phyloP scores from a whole-genome alignment of 2,797 vertebrate genomes.

The Intellagama lesueurii region DNA sequence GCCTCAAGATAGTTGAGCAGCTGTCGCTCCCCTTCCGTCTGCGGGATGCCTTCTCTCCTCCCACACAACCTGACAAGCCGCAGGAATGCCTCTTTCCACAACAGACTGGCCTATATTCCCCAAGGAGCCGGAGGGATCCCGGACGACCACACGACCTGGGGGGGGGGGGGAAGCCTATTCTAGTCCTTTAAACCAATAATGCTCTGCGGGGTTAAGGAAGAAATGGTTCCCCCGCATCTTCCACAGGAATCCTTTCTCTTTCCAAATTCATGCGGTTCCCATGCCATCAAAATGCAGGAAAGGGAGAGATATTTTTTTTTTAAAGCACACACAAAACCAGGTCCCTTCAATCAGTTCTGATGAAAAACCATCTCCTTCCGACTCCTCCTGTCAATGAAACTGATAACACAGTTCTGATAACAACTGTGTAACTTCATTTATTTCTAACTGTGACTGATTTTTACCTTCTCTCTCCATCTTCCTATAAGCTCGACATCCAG shows the following conservation, averaged over 20 bases:
- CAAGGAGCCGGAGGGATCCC: background rate
- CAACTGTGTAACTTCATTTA: too few species aligned
- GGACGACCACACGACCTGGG: background rate
- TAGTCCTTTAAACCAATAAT: background rate
- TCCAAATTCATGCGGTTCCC: background rate
- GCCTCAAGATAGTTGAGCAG: conserved; percentile 9
- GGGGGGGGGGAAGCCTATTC: too few species aligned
- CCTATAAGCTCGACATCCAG: too few species aligned
- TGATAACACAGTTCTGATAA: too few species aligned
- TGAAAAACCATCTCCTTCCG: background rate
- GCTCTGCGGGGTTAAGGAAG: too few species aligned
- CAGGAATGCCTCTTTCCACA: background rate
- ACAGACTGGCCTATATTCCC: background rate
- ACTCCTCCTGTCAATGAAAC: too few species aligned
- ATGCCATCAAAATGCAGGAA: background rate
- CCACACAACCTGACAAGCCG: background rate
- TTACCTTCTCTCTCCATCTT: too few species aligned
- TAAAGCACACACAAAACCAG: background rate
- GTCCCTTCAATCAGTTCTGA: background rate
- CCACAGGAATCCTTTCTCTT: too few species aligned
- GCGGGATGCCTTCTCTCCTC: background rate
- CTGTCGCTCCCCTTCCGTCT: fast-evolving
- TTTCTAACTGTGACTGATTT: too few species aligned
- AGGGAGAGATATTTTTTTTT: background rate
- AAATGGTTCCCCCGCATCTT: background rate